phyloP scores from a whole-genome alignment of 2,797 vertebrate genomes.

The Oreochromis mossambicus region DNA sequence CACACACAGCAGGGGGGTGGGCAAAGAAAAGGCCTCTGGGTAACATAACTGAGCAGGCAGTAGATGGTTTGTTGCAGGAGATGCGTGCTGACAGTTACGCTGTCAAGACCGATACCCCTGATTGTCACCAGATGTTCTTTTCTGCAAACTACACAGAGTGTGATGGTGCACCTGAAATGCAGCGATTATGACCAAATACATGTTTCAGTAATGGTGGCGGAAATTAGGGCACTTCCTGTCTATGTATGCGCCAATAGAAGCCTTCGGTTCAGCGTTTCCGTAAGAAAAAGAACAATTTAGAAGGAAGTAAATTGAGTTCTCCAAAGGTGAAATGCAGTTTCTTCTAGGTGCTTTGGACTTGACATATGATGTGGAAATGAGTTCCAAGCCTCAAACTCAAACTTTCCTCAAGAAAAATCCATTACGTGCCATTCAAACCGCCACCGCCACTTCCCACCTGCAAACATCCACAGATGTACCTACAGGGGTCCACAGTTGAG shows the following conservation, averaged over 20 bases:
- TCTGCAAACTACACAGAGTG: slow-evolving; percentile 1
- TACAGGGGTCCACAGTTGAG: not conserved
- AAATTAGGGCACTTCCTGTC: slow-evolving; percentile 54
- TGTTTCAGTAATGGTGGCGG: slow-evolving; percentile 25
- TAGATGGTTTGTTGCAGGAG: slow-evolving; percentile 47
- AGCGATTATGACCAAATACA: slow-evolving; percentile 19
- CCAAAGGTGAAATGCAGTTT: slow-evolving; percentile 7
- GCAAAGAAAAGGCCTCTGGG: slow-evolving; percentile 31
- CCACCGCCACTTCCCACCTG: not conserved
- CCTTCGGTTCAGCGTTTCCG: not conserved
- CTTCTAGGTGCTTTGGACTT: not conserved
- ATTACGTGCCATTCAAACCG: slow-evolving; percentile 27
- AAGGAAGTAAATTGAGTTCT: slow-evolving; percentile 12
- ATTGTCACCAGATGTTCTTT: slow-evolving; percentile 66
- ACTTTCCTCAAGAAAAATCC: slow-evolving; percentile 37
- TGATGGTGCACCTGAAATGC: slow-evolving; percentile 14
- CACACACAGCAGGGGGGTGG: not conserved
- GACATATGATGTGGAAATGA: slow-evolving; percentile 43
- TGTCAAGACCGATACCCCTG: slow-evolving; percentile 49
- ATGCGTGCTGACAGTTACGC: slow-evolving; percentile 56
- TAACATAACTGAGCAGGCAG: slow-evolving; percentile 23
- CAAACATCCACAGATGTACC: not conserved
- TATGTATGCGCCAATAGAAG: slow-evolving; percentile 5
- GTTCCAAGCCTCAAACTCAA: slow-evolving; percentile 27
- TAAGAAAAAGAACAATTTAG: not conserved